These are phyloP conservation scores for Synanthedon myopaeformis DNA, from an alignment of 2,888 invertebrate species.

Conservation along the genomic window DNA sequence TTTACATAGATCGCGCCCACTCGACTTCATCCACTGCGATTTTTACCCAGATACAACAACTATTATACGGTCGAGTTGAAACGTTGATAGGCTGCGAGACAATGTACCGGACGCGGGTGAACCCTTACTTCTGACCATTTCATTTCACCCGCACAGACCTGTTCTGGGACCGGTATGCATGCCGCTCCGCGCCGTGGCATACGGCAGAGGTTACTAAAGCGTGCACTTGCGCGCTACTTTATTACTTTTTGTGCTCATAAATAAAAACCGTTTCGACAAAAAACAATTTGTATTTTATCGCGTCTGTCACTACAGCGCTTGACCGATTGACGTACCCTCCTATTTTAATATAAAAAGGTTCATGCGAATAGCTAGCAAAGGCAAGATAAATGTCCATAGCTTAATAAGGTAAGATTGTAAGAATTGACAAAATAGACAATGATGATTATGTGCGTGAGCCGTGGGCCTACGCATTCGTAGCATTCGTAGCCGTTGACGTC, in stretches of 20 bases:
- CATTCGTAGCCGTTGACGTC: conserved; percentile 21
- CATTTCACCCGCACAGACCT: conserved; percentile 40
- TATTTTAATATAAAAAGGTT: too few species aligned
- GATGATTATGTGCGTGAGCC: not conserved
- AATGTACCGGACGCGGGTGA: conserved; percentile 26
- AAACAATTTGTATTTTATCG: conserved; percentile 48
- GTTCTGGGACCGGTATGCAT: conserved; percentile 37
- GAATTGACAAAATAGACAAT: not conserved
- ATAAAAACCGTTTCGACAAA: conserved; percentile 51
- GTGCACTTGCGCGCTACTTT: conserved; percentile 60
- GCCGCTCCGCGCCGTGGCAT: conserved; percentile 33
- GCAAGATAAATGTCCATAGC: not conserved
- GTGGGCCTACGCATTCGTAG: conserved; percentile 13
- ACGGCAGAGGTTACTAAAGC: conserved; percentile 59
- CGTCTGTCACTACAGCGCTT: conserved; percentile 33
- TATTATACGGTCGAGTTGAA: conserved; percentile 51
- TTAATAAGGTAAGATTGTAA: not conserved
- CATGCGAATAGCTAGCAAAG: not conserved
- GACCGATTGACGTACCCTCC: too few species aligned
- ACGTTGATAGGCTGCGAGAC: conserved; percentile 36
- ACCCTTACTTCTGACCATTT: conserved; percentile 35
- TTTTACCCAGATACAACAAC: conserved; percentile 44
- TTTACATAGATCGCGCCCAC: conserved; percentile 61
- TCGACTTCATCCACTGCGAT: conserved; percentile 39
- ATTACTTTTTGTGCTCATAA: conserved; percentile 61